Base-by-base conservation (phyloP, 1,140 invertebrate species). In the Cydia amplana region DNA sequence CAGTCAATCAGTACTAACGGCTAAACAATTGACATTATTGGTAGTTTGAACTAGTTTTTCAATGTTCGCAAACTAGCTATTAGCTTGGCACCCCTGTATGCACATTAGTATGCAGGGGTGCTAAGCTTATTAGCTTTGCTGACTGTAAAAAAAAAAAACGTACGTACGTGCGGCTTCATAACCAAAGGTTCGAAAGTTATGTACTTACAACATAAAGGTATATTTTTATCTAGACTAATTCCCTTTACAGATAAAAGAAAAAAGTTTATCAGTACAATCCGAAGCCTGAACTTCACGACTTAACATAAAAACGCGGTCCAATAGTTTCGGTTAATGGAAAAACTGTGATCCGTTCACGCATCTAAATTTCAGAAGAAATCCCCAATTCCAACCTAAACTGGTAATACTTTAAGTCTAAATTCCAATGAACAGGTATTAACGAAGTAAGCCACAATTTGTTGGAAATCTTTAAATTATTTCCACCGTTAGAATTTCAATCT, bases 241-340 rank as follows among this genome's bases (percentile, higher is more conserved):
- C 23, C 7, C 49, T 51, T 60, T 20, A 60, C 20, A 60, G 23
- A 46, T 14, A 14, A 46, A 51, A 55, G 9, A 20, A 20, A 23
- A 20, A 60, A 60, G 18, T 60, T 60, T 23, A 7, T n/a, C 20
- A 60, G 55, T 60, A 3, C 9, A 23, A 60, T 60, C n/a, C 20
- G 6, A 60, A 23, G 20, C 20, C 20, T 23, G 20, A 60, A 60
- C 7, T 60, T 60, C 55, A 51, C 49, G 49, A 60, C 55, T 23
- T n/a, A 60, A 60, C 23, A 60, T 60, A 23, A 60, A 60, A 60
- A 2, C 20, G 20, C 55, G 55, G 18, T 60, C 55, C 55, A 23
- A 23, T 60, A 23, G 55, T 60, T 60, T 23, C 18, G 2, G 18
- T 60, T 60, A 60, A 60, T 60, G 55, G 55, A 60, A 60, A 60